Conservation (phyloP, 1,140 invertebrate genomes). For the Eriosoma lanigerum region DNA sequence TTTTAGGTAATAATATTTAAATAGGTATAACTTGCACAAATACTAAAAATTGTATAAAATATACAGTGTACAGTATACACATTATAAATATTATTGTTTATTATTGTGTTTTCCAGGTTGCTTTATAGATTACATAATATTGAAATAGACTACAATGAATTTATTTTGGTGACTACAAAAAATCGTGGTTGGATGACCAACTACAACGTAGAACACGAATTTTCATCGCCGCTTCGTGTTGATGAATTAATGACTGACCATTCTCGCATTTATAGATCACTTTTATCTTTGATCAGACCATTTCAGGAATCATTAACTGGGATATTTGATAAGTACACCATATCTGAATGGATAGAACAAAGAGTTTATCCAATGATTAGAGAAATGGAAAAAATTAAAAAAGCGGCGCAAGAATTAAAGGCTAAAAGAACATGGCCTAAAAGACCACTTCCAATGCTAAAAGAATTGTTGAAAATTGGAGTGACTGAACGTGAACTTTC, state of each 20-base stretch:
- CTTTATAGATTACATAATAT: conserved; percentile 37
- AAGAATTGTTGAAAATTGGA: conserved; percentile 55
- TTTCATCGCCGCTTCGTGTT: conserved; percentile 71
- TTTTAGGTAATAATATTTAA: conserved; percentile 57
- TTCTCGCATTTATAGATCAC: conserved; percentile 65
- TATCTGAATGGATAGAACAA: conserved; percentile 75
- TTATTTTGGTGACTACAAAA: conserved; percentile 39
- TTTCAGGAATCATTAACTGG: conserved; percentile 68
- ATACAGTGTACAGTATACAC: too few relatives aligned
- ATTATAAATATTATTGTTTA: not conserved
- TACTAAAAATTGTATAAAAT: not conserved
- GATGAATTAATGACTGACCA: conserved; percentile 70
- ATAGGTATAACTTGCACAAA: not conserved
- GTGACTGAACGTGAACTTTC: conserved; percentile 39
- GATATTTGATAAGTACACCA: conserved; percentile 73
- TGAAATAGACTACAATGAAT: conserved; percentile 42
- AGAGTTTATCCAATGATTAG: conserved; percentile 64
- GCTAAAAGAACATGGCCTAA: conserved; percentile 62
- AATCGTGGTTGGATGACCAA: conserved; percentile 72
- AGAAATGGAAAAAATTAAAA: conserved; percentile 62
- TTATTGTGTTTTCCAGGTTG: conserved; percentile 26
- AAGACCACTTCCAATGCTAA: conserved; percentile 60
- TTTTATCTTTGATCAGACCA: conserved; percentile 65
- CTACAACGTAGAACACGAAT: conserved; percentile 78
- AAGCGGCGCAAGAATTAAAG: conserved; percentile 63